Evolutionary conservation across 1,140 invertebrate genomes (phyloP), one percentile per base, ranked within the genome.

Genomic region (Drosophila miranda): DNA sequence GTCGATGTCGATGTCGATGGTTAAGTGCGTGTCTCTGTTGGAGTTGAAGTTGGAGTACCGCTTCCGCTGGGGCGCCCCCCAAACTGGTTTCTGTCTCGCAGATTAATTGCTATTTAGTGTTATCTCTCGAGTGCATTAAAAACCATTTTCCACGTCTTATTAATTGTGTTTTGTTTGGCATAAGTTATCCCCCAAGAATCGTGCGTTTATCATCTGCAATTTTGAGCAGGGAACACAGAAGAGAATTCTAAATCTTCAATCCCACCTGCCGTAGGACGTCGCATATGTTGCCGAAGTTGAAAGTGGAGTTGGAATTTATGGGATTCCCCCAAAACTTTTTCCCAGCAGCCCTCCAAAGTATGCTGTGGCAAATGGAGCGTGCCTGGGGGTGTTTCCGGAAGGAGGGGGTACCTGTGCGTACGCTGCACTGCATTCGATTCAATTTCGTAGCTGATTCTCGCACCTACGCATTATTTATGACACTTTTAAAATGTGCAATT

Each of bases 401-500:
- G 45, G 7, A 1, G 28, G 23, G 9, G 6, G 42, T 55, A 26
- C 23, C 23, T 26, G 23, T 5, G 23, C 5, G 23, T 26, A 14
- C 26, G 48, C 53, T 49, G 14, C 19, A 23, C 67, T 72, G 64
- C 75, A 70, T 75, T 62, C 69, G 46, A 83, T 83, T 70, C 78
- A 74, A 82, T 82, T 78, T 64, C 69, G 66, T 54, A 55, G 61
- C 52, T 62, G 60, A 61, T 49, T 58, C 59, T 77, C 46, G 55
- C 75, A 83, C 80, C 79, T 83, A 83, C 71, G 66, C 79, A 79
- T 72, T 84, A 83, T 83, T 83, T 83, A 83, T 80, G 79, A 61
- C 75, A 68, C 79, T 84, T 84, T 83, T 79, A 83, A 83, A 83
- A 83, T 84, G 75, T 79, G 75, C 75, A 83, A 84, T 83, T 83